phyloP scores from a whole-genome alignment of 2,113 vertebrate species.

The Apeltes quadracus region DNA sequence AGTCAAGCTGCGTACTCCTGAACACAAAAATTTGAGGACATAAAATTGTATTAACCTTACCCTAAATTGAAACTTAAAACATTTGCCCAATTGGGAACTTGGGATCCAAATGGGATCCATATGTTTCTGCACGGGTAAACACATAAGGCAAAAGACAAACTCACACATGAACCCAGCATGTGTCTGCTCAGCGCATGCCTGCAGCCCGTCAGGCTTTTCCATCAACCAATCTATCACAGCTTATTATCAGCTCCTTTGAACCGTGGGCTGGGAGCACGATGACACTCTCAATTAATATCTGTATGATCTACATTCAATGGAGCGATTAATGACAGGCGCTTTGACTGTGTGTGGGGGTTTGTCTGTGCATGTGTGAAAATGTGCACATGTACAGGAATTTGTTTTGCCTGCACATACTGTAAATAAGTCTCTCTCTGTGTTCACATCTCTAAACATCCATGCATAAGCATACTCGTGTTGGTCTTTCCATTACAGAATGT shows the following conservation, averaged over 20 bases:
- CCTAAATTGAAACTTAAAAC: background rate
- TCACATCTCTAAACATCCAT: constrained; percentile 10
- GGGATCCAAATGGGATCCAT: background rate
- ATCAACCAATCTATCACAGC: constrained; percentile 78
- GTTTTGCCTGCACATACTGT: background rate
- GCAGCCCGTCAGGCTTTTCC: constrained; percentile 58
- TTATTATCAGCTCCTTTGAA: constrained; percentile 82
- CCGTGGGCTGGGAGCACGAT: constrained; percentile 77
- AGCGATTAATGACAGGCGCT: constrained; percentile 66
- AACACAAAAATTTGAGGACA: background rate
- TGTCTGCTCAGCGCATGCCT: constrained; percentile 29
- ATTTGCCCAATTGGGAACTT: background rate
- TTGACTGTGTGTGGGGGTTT: constrained; percentile 16
- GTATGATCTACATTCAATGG: constrained; percentile 76
- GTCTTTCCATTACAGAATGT: constrained; percentile 23
- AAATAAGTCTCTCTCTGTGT: background rate
- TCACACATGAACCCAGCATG: constrained; percentile 12
- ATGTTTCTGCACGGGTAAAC: constrained; percentile 16
- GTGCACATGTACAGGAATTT: constrained; percentile 1
- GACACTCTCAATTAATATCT: constrained; percentile 77
- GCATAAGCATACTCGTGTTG: constrained; percentile 25
- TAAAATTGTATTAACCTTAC: background rate
- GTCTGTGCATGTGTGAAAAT: background rate
- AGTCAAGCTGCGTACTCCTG: background rate
- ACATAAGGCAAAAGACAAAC: constrained; percentile 7